phyloP scores from a whole-genome alignment of 2,888 invertebrate species.

The Drosophila sordidula region DNA sequence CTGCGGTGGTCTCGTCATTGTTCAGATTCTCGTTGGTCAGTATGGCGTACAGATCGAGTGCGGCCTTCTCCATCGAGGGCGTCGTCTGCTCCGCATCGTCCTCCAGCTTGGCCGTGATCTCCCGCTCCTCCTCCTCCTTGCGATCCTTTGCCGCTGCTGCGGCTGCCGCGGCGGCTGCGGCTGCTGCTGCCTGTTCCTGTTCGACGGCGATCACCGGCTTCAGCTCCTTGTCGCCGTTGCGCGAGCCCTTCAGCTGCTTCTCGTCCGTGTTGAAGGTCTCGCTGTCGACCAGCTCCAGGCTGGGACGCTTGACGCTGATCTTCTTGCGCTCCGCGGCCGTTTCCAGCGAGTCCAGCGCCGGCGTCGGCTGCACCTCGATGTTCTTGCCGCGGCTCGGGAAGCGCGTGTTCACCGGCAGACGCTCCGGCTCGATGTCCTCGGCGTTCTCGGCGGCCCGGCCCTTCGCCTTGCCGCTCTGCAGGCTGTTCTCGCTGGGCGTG shows the following conservation, averaged over 20 bases:
- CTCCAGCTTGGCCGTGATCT: constrained; percentile 45
- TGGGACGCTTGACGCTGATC: constrained; percentile 88
- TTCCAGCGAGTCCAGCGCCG: constrained; percentile 88
- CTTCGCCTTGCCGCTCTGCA: constrained; percentile 87
- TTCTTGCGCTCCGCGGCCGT: constrained; percentile 85
- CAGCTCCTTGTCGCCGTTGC: constrained; percentile 82
- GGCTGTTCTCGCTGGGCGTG: constrained; percentile 88
- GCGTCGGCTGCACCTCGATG: constrained; percentile 86
- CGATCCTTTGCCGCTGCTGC: constrained; percentile 48
- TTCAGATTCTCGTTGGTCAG: constrained; percentile 88
- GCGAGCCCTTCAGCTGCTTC: constrained; percentile 83
- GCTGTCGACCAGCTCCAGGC: constrained; percentile 92
- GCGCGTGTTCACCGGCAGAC: constrained; percentile 93
- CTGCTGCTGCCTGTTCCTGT: constrained; percentile 77
- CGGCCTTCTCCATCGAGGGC: constrained; percentile 92
- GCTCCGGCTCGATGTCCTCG: constrained; percentile 82
- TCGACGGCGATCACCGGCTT: constrained; percentile 75
- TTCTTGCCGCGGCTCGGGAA: constrained; percentile 90
- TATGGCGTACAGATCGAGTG: constrained; percentile 93
- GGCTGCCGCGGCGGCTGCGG: constrained; percentile 58
- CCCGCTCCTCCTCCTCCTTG: constrained; percentile 38
- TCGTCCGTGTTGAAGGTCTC: constrained; percentile 91
- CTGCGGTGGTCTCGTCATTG: constrained; percentile 84
- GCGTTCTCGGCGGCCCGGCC: constrained; percentile 77
- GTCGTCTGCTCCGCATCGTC: constrained; percentile 84